phyloP scores from a whole-genome alignment of 2,888 invertebrate species.

The Helleia helle region DNA sequence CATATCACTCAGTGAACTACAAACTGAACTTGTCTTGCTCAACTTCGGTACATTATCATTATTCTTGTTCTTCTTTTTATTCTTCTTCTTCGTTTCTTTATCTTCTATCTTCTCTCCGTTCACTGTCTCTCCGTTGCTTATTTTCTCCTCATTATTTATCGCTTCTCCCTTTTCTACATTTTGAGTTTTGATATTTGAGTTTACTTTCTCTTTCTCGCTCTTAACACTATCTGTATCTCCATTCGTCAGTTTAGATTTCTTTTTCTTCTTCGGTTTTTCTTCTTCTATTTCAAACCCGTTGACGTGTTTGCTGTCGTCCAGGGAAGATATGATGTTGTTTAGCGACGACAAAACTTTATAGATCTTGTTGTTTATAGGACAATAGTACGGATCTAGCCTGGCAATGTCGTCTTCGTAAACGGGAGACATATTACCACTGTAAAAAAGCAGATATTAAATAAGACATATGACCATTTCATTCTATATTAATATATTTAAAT shows the following conservation, averaged over 20 bases:
- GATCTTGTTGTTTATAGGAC: constrained; percentile 33
- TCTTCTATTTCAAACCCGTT: constrained; percentile 19
- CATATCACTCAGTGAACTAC: constrained; percentile 50
- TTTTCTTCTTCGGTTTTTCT: constrained; percentile 20
- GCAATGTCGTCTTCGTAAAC: constrained; percentile 26
- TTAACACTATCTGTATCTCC: constrained; percentile 19
- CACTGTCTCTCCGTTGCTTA: constrained; percentile 3
- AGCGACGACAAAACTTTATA: constrained; percentile 38
- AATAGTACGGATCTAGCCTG: constrained; percentile 23
- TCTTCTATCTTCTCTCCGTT: constrained; percentile 9
- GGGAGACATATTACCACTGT: constrained; percentile 32
- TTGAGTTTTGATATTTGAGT: constrained; percentile 19
- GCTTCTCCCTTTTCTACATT: constrained; percentile 5
- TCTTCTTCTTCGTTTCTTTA: constrained; percentile 13
- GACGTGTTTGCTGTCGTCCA: constrained; percentile 14
- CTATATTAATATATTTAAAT: no score
- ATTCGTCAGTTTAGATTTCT: constrained; percentile 17
- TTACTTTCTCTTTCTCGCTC: constrained; percentile 27
- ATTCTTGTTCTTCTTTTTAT: constrained; percentile 19
- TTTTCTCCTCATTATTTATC: constrained; percentile 7
- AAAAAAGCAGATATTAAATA: constrained; percentile 15
- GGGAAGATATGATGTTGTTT: constrained; percentile 30
- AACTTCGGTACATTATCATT: constrained; percentile 26
- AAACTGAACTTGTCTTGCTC: constrained; percentile 45
- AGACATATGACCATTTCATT: neutral